Evolutionary conservation across 1,140 invertebrate species (phyloP).

Genomic region (Diuraphis noxia): DNA sequence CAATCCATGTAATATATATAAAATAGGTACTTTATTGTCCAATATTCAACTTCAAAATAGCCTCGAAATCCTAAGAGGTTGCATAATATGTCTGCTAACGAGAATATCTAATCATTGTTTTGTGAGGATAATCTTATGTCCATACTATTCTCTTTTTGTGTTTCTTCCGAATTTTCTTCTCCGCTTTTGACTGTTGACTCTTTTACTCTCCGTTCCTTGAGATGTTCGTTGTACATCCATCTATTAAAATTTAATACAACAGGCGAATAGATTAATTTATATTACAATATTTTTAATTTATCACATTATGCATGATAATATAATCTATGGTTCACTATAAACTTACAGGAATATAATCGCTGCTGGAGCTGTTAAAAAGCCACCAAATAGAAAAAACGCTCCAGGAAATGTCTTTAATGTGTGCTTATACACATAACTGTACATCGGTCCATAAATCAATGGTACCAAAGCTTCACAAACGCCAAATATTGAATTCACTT

Average conservation of each 20-base stretch:
- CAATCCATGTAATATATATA: background rate
- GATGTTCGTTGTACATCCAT: conserved; percentile 17
- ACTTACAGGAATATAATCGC: conserved; percentile 77
- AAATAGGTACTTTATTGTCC: background rate
- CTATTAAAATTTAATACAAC: background rate
- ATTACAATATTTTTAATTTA: background rate
- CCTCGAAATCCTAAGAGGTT: background rate
- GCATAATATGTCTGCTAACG: background rate
- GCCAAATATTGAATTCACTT: conserved; percentile 79
- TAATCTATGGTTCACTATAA: too few species aligned
- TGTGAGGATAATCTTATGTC: background rate
- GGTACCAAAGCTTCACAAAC: conserved; percentile 73
- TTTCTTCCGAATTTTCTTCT: background rate
- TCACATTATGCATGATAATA: background rate
- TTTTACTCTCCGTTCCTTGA: background rate
- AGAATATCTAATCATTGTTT: background rate
- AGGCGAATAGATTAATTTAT: background rate
- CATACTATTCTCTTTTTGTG: background rate
- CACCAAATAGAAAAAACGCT: conserved; percentile 76
- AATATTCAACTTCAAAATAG: background rate
- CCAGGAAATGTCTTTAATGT: conserved; percentile 75
- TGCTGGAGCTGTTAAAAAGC: conserved; percentile 72
- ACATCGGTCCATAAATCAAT: conserved; percentile 77
- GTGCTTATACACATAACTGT: conserved; percentile 72
- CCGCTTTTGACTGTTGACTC: background rate